These are phyloP conservation scores for Acanthurus tractus DNA, from an alignment of 2,797 vertebrate genomes.

Conservation along the genomic window DNA sequence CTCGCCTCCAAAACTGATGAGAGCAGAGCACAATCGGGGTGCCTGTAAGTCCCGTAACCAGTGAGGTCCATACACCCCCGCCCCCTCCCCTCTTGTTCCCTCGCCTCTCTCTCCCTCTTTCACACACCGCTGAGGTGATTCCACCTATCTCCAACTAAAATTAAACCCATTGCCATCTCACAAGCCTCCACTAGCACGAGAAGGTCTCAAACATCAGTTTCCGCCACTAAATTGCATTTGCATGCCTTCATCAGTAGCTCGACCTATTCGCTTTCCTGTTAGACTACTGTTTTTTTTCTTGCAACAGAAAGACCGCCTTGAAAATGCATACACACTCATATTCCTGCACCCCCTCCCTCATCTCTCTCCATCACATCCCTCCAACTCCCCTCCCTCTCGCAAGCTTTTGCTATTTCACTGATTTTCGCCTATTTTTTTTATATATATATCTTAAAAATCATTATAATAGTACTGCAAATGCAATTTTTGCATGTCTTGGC, in stretches of 20 bases:
- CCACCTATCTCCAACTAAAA: conserved; percentile 77
- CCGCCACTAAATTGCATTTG: conserved; percentile 59
- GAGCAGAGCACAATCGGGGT: conserved; percentile 85
- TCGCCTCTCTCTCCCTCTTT: conserved; percentile 63
- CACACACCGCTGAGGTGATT: conserved; percentile 83
- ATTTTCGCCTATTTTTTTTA: conserved; percentile 50
- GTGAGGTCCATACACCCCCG: conserved; percentile 85
- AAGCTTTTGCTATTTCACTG: conserved; percentile 68
- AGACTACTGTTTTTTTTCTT: conserved; percentile 74
- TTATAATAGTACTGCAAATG: conserved; percentile 38
- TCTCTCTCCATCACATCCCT: conserved; percentile 81
- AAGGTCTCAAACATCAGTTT: conserved; percentile 46
- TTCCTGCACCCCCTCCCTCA: conserved; percentile 81
- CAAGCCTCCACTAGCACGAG: conserved; percentile 47
- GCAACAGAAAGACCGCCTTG: conserved; percentile 88
- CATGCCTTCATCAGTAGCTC: conserved; percentile 75
- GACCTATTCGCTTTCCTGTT: conserved; percentile 75
- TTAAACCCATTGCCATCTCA: conserved; percentile 66
- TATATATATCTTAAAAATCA: conserved; percentile 35
- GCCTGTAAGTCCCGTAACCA: conserved; percentile 85
- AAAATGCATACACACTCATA: conserved; percentile 85
- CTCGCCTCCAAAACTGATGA: conserved; percentile 86
- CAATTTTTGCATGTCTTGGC: conserved; percentile 17
- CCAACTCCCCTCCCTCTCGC: conserved; percentile 78
- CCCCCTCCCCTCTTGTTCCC: conserved; percentile 77